Evolutionary conservation across 2,797 vertebrate species (phyloP).

Genomic region (Gobionotothen gibberifrons): DNA sequence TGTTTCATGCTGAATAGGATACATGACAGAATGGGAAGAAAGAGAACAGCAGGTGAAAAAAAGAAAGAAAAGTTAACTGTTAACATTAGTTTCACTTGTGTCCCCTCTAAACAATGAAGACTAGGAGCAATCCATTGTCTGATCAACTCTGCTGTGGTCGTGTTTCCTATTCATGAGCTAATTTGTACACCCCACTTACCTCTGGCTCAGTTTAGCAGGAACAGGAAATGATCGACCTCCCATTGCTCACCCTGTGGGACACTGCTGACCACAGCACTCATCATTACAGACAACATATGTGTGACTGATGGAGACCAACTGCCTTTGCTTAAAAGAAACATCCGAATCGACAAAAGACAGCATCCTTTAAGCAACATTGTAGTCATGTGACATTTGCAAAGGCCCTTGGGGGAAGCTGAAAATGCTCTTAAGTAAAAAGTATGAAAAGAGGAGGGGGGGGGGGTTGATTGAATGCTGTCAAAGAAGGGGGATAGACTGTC

Average conservation of each 20-base stretch:
- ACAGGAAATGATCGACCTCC: slow-evolving; percentile 79
- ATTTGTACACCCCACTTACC: slow-evolving; percentile 76
- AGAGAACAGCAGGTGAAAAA: slow-evolving; percentile 58
- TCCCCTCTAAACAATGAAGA: slow-evolving; percentile 62
- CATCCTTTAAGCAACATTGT: slow-evolving; percentile 51
- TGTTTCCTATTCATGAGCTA: slow-evolving; percentile 80
- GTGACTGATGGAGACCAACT: slow-evolving; percentile 78
- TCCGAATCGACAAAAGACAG: slow-evolving; percentile 57
- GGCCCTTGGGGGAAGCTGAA: slow-evolving; percentile 43
- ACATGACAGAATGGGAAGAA: slow-evolving; percentile 33
- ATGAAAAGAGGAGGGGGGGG: slow-evolving; percentile 35
- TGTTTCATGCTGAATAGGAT: slow-evolving; percentile 43
- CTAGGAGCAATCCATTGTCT: slow-evolving; percentile 68
- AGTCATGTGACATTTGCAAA: slow-evolving; percentile 41
- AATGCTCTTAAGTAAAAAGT: slow-evolving; percentile 68
- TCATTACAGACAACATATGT: slow-evolving; percentile 78
- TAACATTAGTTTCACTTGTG: slow-evolving; percentile 61
- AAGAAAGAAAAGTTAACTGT: slow-evolving; percentile 46
- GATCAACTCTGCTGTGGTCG: slow-evolving; percentile 57
- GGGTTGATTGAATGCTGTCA: slow-evolving; percentile 59
- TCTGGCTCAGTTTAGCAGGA: slow-evolving; percentile 63
- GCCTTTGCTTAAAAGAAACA: slow-evolving; percentile 62
- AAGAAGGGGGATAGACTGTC: slow-evolving; percentile 38
- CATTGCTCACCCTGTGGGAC: slow-evolving; percentile 72
- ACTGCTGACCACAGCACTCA: slow-evolving; percentile 76